Evolutionary conservation across 2,113 vertebrate species (phyloP), one percentile per base, ranked within the genome.

Genomic region (Petrocephalus microphthalmus): DNA sequence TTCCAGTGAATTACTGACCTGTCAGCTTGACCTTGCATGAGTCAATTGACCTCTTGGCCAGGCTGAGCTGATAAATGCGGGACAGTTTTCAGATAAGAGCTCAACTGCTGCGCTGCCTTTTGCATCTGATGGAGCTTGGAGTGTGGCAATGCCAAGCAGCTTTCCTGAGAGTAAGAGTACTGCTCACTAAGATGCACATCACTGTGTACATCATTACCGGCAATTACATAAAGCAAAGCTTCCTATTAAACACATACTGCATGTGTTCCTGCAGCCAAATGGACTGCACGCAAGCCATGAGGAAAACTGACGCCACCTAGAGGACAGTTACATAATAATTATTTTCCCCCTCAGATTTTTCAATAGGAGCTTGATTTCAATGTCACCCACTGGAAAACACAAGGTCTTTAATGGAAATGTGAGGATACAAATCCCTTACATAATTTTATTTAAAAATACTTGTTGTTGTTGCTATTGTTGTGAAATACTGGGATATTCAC

Each of bases 271-370:
- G 78, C 17, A 33, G 60, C 84, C 47, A 37, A 33, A 10, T 84
- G 37, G 25, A 91, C 88, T 91, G 42, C 53, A 19, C 52, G n/a
- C 7, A 54, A 67, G n/a, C n/a, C 53, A 91, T 47, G n/a, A 94
- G 94, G 94, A 92, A 96, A 93, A 95, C 92, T 94, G 92, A 90
- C 92, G 92, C 95, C 95, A 95, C 94, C 95, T 96, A 94, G 91
- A 94, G 95, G 94, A 89, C n/a, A 86, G 20, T 17, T n/a, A 60
- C 33, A 7, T 42, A 83, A 42, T 49, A 78, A 33, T 42, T 78
- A 33, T 78, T 78, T 67, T 78, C 29, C 13, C 67, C 33, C 33
- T 37, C 33, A 42, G 13, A 78, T 78, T 33, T 78, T 84, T 22
- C 11, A 10, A 47, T 20, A 84, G 13, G n/a, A 88, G 51, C 83